phyloP scores from a whole-genome alignment of 2,797 vertebrate species.

The Poeciliopsis gracilis region DNA sequence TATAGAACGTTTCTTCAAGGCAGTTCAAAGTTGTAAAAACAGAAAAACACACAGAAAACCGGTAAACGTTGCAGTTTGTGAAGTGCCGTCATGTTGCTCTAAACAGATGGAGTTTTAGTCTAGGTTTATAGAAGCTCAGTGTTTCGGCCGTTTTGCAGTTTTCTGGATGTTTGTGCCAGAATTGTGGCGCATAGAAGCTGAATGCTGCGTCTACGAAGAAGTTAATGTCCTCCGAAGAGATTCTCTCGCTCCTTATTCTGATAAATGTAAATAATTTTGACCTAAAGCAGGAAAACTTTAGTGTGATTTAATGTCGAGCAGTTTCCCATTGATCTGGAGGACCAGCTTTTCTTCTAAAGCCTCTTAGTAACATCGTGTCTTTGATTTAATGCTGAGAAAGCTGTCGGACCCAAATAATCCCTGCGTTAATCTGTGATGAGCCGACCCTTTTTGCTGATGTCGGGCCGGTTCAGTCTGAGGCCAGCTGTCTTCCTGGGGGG shows the following conservation, averaged over 20 bases:
- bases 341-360: constrained; percentile 50
- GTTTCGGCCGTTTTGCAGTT: no score
- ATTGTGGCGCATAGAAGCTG: no score
- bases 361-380: constrained; percentile 64
- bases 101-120: no score
- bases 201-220: neutral
- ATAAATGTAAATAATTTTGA: neutral
- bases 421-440: constrained; percentile 68
- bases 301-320: neutral
- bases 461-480: constrained; percentile 47
- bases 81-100: no score
- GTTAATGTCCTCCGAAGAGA: neutral
- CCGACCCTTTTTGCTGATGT: constrained; percentile 52
- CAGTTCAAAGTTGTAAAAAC: no score
- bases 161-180: no score
- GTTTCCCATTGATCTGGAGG: neutral
- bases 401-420: constrained; percentile 69
- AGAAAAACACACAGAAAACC: no score
- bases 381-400: constrained; percentile 71
- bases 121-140: no score
- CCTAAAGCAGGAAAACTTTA: neutral
- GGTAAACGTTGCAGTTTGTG: no score
- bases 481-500: constrained; percentile 27
- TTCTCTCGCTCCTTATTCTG: neutral
- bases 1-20: no score